phyloP scores from a whole-genome alignment of 1,140 invertebrate species.

The Zaprionus kolodkinae region DNA sequence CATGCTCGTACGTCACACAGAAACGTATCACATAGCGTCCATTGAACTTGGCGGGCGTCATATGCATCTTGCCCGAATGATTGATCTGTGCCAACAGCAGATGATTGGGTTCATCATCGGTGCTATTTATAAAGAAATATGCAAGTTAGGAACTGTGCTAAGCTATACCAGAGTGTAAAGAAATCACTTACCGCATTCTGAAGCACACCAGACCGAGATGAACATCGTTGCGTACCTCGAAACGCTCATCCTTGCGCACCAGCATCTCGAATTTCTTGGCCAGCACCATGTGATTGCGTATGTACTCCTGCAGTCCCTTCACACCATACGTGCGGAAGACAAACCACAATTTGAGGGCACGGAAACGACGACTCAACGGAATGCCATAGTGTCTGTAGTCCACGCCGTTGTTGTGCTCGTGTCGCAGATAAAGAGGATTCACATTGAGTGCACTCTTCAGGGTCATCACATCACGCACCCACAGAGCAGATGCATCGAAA shows the following conservation, averaged over 20 bases:
- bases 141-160: not conserved
- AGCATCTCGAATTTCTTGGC: slow-evolving; percentile 93
- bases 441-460: slow-evolving; percentile 95
- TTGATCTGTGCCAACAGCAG: slow-evolving; percentile 92
- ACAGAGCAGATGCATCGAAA: slow-evolving; percentile 95
- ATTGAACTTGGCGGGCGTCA: slow-evolving; percentile 93
- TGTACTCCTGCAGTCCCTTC: slow-evolving; percentile 91
- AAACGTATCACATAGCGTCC: slow-evolving; percentile 92
- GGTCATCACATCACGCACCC: slow-evolving; percentile 92
- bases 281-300: slow-evolving; percentile 93
- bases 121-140: slow-evolving; percentile 29
- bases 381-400: slow-evolving; percentile 97
- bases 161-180: not conserved
- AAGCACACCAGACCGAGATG: slow-evolving; percentile 90
- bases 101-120: slow-evolving; percentile 67
- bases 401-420: slow-evolving; percentile 89
- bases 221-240: slow-evolving; percentile 94
- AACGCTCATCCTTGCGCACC: slow-evolving; percentile 90
- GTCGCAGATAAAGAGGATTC: slow-evolving; percentile 96
- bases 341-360: slow-evolving; percentile 96
- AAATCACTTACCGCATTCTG: slow-evolving; percentile 85
- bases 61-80: slow-evolving; percentile 93
- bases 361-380: slow-evolving; percentile 93
- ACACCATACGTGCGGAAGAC: slow-evolving; percentile 93
- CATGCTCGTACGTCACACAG: slow-evolving; percentile 92